A percentile compares a stretch with the other conserved stretches of the same genome.
These are phyloP conservation scores for Acipenser oxyrinchus DNA, from an alignment of 2,797 vertebrate species.

Conservation along the genomic window DNA sequence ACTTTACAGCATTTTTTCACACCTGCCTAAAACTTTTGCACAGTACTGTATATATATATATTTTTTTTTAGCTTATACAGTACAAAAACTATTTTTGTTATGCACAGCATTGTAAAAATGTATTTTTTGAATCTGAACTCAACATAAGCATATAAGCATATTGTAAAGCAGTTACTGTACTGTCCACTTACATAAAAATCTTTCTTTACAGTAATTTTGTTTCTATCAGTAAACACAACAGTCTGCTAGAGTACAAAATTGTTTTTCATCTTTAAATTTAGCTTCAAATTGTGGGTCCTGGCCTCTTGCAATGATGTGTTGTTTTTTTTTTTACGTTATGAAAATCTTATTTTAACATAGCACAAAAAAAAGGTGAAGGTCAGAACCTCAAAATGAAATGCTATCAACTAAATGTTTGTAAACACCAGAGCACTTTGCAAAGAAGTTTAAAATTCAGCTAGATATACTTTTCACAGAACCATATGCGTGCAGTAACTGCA, in stretches of 20 bases:
- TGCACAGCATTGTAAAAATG: too few species aligned
- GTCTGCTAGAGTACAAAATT: slow-evolving; percentile 15
- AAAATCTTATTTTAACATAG: background rate
- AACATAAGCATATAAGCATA: too few species aligned
- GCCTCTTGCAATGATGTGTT: slow-evolving; percentile 16
- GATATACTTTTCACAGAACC: background rate
- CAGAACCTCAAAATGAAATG: slow-evolving; percentile 8
- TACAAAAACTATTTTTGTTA: too few species aligned
- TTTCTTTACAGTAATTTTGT: slow-evolving; percentile 3
- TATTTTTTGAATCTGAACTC: too few species aligned
- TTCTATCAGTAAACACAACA: slow-evolving; percentile 12
- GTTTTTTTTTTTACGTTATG: slow-evolving; percentile 9
- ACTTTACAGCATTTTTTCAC: too few species aligned
- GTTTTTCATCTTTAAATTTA: slow-evolving; percentile 22
- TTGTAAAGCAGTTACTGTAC: too few species aligned
- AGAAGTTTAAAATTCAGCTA: background rate
- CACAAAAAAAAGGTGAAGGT: slow-evolving; percentile 15
- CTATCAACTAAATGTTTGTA: background rate
- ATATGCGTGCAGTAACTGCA: background rate
- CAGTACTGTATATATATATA: too few species aligned
- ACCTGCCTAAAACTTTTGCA: too few species aligned
- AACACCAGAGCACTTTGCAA: background rate
- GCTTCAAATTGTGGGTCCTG: slow-evolving; percentile 13
- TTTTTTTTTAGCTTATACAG: too few species aligned
- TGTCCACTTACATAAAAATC: too few species aligned